Evolutionary conservation across 2,113 vertebrate species (phyloP).

Genomic region (Oreochromis niloticus): DNA sequence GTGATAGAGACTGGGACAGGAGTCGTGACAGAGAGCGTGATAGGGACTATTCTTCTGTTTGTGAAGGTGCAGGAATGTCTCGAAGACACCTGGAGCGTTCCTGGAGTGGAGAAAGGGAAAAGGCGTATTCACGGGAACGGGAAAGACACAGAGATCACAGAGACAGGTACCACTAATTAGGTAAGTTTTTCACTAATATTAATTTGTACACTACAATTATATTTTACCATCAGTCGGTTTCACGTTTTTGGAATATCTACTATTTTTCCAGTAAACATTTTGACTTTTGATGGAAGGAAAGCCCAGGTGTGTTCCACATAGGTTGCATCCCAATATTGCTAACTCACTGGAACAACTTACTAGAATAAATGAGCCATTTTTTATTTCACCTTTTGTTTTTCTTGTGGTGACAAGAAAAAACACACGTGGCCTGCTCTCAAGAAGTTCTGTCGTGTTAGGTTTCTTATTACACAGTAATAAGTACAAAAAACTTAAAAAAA

Average conservation of each 20-base stretch:
- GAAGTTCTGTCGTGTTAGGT: not conserved
- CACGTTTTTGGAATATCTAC: not conserved
- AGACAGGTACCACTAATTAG: slow-evolving; percentile 61
- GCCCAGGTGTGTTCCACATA: not conserved
- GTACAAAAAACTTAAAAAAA: not conserved
- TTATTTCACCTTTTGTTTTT: not conserved
- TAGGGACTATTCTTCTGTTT: slow-evolving; percentile 28
- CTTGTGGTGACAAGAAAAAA: not conserved
- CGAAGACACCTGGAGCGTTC: slow-evolving; percentile 61
- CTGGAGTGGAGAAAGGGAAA: slow-evolving; percentile 52
- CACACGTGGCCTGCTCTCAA: not conserved
- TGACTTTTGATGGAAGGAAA: not conserved
- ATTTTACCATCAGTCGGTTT: not conserved
- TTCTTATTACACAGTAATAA: not conserved
- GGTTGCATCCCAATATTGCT: not conserved
- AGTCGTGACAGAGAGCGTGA: slow-evolving; percentile 24
- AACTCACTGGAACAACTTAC: not conserved
- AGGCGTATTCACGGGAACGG: slow-evolving; percentile 49
- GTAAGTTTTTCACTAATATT: slow-evolving; percentile 21
- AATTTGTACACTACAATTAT: not conserved
- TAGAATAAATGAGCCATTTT: not conserved
- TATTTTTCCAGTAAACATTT: not conserved
- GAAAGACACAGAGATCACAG: slow-evolving; percentile 62
- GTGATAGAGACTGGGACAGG: slow-evolving; percentile 29
- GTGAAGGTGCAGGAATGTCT: slow-evolving; percentile 45